Conservation (phyloP, 2,113 vertebrate genomes). For the Xiphias gladius region DNA sequence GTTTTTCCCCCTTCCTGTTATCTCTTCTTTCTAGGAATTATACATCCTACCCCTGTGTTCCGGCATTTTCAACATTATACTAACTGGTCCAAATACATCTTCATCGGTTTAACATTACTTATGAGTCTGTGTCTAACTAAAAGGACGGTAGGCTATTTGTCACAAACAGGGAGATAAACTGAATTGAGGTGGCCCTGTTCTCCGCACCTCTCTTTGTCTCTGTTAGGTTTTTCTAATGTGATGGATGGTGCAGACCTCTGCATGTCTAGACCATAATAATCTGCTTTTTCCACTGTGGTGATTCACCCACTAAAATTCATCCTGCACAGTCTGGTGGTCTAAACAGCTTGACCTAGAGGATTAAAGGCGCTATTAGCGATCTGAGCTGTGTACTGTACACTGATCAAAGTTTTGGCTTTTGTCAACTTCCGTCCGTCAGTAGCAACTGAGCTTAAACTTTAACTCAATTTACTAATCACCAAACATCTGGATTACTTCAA, state of each 20-base stretch:
- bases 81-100: background rate
- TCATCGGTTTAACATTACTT: background rate
- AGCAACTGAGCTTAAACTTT: background rate
- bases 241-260: constrained; percentile 58
- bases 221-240: constrained; percentile 45
- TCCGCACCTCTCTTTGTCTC: background rate
- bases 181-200: constrained; percentile 25
- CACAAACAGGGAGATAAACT: constrained; percentile 1
- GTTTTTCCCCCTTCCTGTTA: background rate
- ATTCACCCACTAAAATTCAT: constrained; percentile 33
- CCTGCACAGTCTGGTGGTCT: constrained; percentile 48
- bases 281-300: constrained; percentile 22
- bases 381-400: background rate
- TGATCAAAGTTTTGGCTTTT: background rate
- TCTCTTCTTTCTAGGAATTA: background rate
- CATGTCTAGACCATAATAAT: constrained; percentile 65
- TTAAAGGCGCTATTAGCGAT: constrained; percentile 1
- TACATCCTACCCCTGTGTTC: background rate
- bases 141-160: constrained; percentile 16
- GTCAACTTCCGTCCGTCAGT: background rate
- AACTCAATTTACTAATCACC: too few relatives aligned
- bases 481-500: too few relatives aligned
- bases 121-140: background rate
- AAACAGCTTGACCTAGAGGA: constrained; percentile 42
- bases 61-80: background rate